phyloP scores from a whole-genome alignment of 2,888 invertebrate genomes.

The Hymenopus coronatus region DNA sequence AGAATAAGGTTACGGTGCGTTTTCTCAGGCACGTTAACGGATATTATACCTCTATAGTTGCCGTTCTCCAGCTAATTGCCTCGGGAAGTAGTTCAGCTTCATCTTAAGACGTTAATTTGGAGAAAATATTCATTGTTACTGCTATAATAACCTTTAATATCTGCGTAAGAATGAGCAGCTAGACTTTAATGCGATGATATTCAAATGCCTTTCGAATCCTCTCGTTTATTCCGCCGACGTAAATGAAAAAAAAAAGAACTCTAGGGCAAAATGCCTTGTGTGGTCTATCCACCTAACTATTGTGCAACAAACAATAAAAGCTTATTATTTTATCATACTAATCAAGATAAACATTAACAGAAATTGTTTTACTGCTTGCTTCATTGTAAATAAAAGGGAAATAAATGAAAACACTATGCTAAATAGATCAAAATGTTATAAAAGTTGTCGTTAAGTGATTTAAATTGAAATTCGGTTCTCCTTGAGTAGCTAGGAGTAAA shows the following conservation, averaged over 20 bases:
- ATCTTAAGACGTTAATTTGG: background rate
- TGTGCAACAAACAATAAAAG: too few species aligned
- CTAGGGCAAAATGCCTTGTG: too few species aligned
- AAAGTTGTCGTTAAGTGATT: too few species aligned
- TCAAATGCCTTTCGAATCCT: background rate
- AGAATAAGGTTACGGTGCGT: background rate
- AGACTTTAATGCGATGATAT: background rate
- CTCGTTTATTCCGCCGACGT: background rate
- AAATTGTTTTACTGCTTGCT: too few species aligned
- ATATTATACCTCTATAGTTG: background rate
- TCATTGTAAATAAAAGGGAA: too few species aligned
- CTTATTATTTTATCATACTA: too few species aligned
- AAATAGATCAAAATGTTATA: too few species aligned
- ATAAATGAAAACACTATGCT: too few species aligned
- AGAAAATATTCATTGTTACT: background rate
- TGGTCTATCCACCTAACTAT: too few species aligned
- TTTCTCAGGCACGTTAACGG: background rate
- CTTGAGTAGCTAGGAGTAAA: too few species aligned
- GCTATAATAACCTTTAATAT: background rate
- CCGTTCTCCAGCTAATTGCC: background rate
- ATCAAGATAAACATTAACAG: too few species aligned
- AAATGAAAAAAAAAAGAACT: background rate
- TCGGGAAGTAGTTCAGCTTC: background rate
- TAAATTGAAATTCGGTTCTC: too few species aligned
- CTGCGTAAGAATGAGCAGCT: background rate